Percentiles rank a stretch among this genome's conserved stretches.
Evolutionary conservation across 2,888 invertebrate genomes (phyloP).

Genomic region (Muscina levida): DNA sequence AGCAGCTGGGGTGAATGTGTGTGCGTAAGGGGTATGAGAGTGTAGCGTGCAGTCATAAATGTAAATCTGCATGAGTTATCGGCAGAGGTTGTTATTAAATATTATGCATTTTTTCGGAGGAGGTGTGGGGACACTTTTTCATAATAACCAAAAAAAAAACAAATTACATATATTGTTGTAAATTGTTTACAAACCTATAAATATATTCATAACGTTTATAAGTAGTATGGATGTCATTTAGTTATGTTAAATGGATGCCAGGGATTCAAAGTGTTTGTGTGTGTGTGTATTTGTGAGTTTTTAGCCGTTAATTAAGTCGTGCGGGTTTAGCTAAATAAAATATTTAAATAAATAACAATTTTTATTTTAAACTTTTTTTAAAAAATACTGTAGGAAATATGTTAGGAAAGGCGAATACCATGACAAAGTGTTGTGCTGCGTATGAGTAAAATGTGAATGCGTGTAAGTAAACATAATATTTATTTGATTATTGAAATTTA

Average conservation of each 20-base stretch:
- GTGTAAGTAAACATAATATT: too few species aligned
- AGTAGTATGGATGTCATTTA: conserved; percentile 50
- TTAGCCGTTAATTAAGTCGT: conserved; percentile 64
- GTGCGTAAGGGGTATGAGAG: neutral
- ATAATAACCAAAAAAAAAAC: conserved; percentile 21
- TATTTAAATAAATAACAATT: conserved; percentile 65
- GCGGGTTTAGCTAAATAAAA: conserved; percentile 65
- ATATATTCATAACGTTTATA: too few species aligned
- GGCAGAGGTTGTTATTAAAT: conserved; percentile 56
- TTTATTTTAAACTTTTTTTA: conserved; percentile 55
- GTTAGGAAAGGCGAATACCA: too few species aligned
- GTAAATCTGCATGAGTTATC: too few species aligned
- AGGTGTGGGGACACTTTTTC: too few species aligned
- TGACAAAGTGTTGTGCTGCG: too few species aligned
- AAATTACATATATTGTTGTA: conserved; percentile 40
- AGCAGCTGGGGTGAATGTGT: neutral
- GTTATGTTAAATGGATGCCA: conserved; percentile 59
- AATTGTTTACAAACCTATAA: too few species aligned
- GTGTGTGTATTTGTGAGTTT: conserved; percentile 28
- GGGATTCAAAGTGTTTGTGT: neutral
- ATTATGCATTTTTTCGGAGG: conserved; percentile 39
- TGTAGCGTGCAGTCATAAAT: neutral
- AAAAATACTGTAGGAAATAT: too few species aligned
- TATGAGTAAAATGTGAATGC: too few species aligned
- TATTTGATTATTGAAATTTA: too few species aligned